Evolutionary conservation across 2,797 vertebrate species (phyloP).

Genomic region (Catharus ustulatus): DNA sequence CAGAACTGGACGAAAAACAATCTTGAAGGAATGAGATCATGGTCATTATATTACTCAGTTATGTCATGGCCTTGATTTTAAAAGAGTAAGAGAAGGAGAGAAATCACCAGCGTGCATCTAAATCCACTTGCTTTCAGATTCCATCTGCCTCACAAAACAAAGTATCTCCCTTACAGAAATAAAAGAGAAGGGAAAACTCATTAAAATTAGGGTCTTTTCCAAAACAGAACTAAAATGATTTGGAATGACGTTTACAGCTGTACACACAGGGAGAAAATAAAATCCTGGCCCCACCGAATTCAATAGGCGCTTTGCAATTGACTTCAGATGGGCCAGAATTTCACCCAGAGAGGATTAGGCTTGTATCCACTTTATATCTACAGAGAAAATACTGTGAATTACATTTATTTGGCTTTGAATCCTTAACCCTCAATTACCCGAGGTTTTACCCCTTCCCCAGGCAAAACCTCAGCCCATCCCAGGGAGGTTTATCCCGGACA

Average conservation of each 20-base stretch:
- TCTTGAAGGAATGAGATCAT: slow-evolving; percentile 74
- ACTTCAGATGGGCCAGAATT: slow-evolving; percentile 69
- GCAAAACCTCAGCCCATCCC: not conserved
- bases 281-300: slow-evolving; percentile 64
- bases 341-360: slow-evolving; percentile 52
- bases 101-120: slow-evolving; percentile 6
- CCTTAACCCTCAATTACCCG: slow-evolving; percentile 33
- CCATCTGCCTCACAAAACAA: slow-evolving; percentile 52
- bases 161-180: slow-evolving; percentile 54
- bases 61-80: slow-evolving; percentile 70
- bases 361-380: slow-evolving; percentile 39
- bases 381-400: slow-evolving; percentile 44
- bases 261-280: slow-evolving; percentile 56
- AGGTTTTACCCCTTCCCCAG: not conserved
- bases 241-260: slow-evolving; percentile 18
- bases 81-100: slow-evolving; percentile 44
- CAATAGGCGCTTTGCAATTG: slow-evolving; percentile 66
- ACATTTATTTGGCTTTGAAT: slow-evolving; percentile 23
- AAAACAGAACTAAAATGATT: slow-evolving; percentile 46
- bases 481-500: not conserved
- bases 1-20: slow-evolving; percentile 66
- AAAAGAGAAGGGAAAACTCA: slow-evolving; percentile 34
- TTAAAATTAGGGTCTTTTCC: slow-evolving; percentile 18
- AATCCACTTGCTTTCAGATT: slow-evolving; percentile 46
- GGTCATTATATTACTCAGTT: slow-evolving; percentile 64